These are phyloP conservation scores for Conger conger DNA, from an alignment of 2,113 vertebrate species.

Conservation along the genomic window DNA sequence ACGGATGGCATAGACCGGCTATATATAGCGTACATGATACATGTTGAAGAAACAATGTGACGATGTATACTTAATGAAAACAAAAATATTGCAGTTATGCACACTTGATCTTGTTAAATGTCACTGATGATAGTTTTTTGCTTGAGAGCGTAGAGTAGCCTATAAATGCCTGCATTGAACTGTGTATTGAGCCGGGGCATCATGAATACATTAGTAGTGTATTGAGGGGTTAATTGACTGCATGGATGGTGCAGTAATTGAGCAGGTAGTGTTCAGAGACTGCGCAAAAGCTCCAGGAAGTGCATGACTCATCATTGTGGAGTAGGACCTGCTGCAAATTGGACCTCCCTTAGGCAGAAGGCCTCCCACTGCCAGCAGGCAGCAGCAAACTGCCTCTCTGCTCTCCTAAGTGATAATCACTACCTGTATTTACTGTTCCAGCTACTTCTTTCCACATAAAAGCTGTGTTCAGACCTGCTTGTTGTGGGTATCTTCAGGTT, in stretches of 20 bases:
- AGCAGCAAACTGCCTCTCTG: neutral
- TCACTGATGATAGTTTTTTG: no score
- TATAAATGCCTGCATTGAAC: no score
- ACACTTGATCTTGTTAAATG: no score
- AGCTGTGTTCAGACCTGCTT: conserved; percentile 7
- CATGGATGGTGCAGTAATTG: neutral
- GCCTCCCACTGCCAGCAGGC: neutral
- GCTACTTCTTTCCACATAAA: neutral
- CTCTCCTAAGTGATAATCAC: neutral
- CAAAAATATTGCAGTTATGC: no score
- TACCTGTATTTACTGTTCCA: neutral
- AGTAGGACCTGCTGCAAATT: neutral
- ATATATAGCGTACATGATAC: no score
- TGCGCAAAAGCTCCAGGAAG: neutral
- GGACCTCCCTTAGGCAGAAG: neutral
- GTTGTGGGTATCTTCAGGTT: conserved; percentile 3
- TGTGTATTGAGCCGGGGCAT: neutral
- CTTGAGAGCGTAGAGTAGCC: no score
- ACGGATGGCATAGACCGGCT: no score
- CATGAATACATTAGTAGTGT: neutral
- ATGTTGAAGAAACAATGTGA: no score
- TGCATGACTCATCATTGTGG: neutral
- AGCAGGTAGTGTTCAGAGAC: neutral
- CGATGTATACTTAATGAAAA: no score
- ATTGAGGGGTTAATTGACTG: neutral